Conservation (phyloP, 30 jellyfish, hydroid and myxozoan species). For the Turritopsis rubra region DNA sequence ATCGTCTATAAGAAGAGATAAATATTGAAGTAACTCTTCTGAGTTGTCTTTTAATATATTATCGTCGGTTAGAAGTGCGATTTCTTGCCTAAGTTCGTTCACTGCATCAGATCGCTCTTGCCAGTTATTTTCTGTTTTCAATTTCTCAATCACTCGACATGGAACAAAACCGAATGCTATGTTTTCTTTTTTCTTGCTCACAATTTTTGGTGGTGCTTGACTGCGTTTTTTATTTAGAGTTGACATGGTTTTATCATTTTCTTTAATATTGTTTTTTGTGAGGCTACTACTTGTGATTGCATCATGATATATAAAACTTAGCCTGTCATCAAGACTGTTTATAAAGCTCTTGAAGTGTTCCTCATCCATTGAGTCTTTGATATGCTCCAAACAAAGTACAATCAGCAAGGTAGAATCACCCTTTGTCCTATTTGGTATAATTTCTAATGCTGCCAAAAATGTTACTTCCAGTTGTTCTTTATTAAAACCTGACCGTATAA, state of each 20-base stretch:
- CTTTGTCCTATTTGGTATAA: constrained; percentile 45
- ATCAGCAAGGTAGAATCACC: constrained; percentile 70
- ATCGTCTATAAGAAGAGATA: constrained; percentile 56
- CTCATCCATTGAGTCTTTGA: constrained; percentile 61
- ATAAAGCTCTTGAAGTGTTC: constrained; percentile 39
- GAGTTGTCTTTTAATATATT: constrained; percentile 24
- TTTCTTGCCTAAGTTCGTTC: constrained; percentile 41
- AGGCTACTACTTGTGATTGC: constrained; percentile 36
- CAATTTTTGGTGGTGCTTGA: constrained; percentile 14
- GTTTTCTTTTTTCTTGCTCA: constrained; percentile 5
- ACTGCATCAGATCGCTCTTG: constrained; percentile 71
- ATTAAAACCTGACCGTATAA: constrained; percentile 69
- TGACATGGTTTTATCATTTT: neutral
- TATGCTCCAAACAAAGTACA: constrained; percentile 58
- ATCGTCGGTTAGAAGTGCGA: constrained; percentile 34
- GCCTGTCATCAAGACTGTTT: constrained; percentile 51
- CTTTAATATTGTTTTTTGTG: constrained; percentile 9
- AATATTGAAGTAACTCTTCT: constrained; percentile 49
- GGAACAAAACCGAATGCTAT: constrained; percentile 75
- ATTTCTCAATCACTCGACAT: constrained; percentile 44
- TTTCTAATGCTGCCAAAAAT: constrained; percentile 45
- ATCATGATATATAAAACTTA: constrained; percentile 35
- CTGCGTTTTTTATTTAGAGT: constrained; percentile 22
- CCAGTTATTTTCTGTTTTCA: constrained; percentile 51
- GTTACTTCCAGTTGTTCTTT: constrained; percentile 44